Base-by-base conservation (phyloP, 2,113 vertebrate genomes). In the Patagioenas fasciata region DNA sequence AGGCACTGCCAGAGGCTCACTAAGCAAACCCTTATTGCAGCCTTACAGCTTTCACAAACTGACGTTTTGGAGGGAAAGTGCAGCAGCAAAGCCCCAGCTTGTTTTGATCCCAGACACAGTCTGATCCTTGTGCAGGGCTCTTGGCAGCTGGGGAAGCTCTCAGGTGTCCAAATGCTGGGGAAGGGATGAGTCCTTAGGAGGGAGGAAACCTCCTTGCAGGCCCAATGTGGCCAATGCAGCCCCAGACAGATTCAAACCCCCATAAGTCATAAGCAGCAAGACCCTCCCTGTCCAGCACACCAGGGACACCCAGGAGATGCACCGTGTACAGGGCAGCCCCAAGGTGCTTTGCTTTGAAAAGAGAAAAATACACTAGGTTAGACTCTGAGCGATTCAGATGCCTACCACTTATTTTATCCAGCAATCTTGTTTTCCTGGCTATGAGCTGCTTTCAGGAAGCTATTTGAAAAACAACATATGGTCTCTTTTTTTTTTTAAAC, bases 31-130 rank as follows among this genome's bases (percentile, higher is more conserved):
- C 24, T 29, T 15, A 8, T 38, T 42, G 26, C 3, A 3, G 15
- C 42, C 65, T 36, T 25, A 58, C 26, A 40, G 54, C 36, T 84
- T 66, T 60, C 54, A 69, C 32, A 67, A 32, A 38, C 13, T 34
- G 50, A 40, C 8, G 61, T 84, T 74, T 42, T 1, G 6, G 29
- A 65, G 15, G 62, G 32, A 64, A 80, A 53, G 32, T n/a, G 29
- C 69, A 65, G 44, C 51, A 64, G 56, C 31, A 80, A 72, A 82
- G 24, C 15, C 32, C 34, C 24, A 34, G 60, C 14, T 21, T 6
- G 0, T 44, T 67, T 57, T 2, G 1, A 51, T 15, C 2, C 32
- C 12, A 26, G 2, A 20, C 29, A 32, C 0, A 0, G 11, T 32
- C n/a, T 40, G 26, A 31, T 13, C 36, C 51, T 72, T 77, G 42